Conservation (phyloP, 2,113 vertebrate species). For the Otis tarda region DNA sequence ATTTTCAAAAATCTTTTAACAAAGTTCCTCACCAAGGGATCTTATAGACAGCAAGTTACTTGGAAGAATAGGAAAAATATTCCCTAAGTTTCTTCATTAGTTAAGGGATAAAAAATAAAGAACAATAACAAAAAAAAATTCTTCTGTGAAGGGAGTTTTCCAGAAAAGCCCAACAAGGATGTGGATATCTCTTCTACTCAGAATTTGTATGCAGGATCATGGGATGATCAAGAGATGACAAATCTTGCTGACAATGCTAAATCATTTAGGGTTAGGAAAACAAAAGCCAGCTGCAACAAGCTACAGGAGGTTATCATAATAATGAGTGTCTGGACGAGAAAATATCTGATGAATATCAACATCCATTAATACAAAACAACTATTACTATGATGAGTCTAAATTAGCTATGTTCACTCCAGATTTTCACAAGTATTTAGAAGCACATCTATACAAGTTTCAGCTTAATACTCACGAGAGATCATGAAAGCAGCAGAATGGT, state of each 20-base stretch:
- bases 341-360: background rate
- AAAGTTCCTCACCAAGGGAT: background rate
- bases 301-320: background rate
- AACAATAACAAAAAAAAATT: background rate
- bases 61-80: background rate
- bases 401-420: background rate
- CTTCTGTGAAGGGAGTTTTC: background rate
- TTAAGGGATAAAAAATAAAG: background rate
- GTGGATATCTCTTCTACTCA: background rate
- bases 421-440: background rate
- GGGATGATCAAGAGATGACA: background rate
- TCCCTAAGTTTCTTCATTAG: background rate
- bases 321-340: background rate
- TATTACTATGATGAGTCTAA: background rate
- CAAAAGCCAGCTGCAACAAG: background rate
- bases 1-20: background rate
- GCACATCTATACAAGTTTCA: background rate
- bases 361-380: background rate
- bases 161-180: background rate
- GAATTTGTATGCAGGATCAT: background rate
- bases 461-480: background rate
- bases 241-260: background rate
- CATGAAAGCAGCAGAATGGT: background rate
- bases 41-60: background rate
- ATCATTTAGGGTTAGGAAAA: conserved; percentile 1